Base-by-base conservation (phyloP, 2,113 vertebrate species). In the Platichthys stellatus region DNA sequence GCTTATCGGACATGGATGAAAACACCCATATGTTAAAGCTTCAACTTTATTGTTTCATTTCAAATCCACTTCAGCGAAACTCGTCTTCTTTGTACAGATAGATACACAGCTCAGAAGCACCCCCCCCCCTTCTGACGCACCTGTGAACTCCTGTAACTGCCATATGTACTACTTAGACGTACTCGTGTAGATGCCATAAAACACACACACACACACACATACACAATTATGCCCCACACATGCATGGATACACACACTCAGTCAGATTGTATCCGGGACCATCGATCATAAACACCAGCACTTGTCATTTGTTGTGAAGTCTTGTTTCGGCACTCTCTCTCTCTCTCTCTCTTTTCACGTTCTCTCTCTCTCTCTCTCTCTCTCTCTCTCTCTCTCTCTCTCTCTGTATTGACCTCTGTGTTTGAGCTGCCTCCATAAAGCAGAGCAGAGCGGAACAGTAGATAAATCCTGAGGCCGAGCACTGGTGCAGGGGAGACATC, bases 401-500 rank as follows among this genome's bases (percentile, higher is more conserved):
- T 59, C 17, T 28, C 31, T 73, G 49, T 71, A 72, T 68, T 88
- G 84, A 91, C 90, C 90, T 90, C 80, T 69, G 72, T 26, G 74
- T 68, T 63, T 3, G 56, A 73, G 82, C 49, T 51, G 61, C 59
- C 73, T 81, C 58, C 70, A 76, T 80, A 83, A 86, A 88, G 78
- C 38, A 78, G 72, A 83, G 65, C 76, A 5, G 82, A 85, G 78
- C 63, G n/a, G 59, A 88, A 80, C 65, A 12, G 3, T 74, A 64
- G 85, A 90, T 89, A 88, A 86, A 88, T 79, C 70, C 84, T 23
- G 40, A 68, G 57, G 31, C 66, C 60, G 71, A 63, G 66, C 76
- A 75, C 70, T 17, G 35, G 60, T 51, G 64, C 74, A 21, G 63
- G 38, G 40, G 70, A 79, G 78, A 72, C 69, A 69, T 83, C 77